Evolutionary conservation across 2,888 invertebrate genomes (phyloP).

Genomic region (Oscheius sp.): DNA sequence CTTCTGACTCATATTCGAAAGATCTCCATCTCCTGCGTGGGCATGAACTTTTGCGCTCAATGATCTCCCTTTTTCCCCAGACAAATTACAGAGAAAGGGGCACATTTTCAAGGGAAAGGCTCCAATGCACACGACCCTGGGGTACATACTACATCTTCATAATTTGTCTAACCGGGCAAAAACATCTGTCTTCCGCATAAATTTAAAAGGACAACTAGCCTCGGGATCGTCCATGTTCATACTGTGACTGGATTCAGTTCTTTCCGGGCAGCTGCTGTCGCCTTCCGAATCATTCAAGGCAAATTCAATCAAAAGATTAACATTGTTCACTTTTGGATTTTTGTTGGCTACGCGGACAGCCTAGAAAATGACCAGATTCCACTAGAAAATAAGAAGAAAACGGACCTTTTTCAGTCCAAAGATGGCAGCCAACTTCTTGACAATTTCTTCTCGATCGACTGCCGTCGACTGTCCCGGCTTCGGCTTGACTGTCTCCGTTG

Average conservation of each 20-base stretch:
- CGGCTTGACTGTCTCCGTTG: not conserved
- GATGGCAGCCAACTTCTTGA: slow-evolving; percentile 25
- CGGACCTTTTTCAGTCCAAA: slow-evolving; percentile 6
- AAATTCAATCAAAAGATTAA: slow-evolving; percentile 42
- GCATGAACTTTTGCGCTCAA: too few relatives aligned
- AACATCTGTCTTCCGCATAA: too few relatives aligned
- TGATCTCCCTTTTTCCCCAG: too few relatives aligned
- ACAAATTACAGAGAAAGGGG: too few relatives aligned
- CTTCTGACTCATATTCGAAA: too few relatives aligned
- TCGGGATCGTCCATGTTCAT: not conserved
- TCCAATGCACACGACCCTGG: too few relatives aligned
- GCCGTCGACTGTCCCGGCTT: not conserved
- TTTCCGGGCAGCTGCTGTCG: slow-evolving; percentile 22
- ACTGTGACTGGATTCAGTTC: slow-evolving; percentile 6
- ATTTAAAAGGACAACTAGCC: too few relatives aligned
- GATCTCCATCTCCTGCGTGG: too few relatives aligned
- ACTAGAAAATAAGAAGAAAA: not conserved
- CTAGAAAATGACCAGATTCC: not conserved
- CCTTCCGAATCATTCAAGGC: slow-evolving; percentile 31
- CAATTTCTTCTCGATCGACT: slow-evolving; percentile 8
- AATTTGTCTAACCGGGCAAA: too few relatives aligned
- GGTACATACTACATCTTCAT: too few relatives aligned
- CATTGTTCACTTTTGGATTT: slow-evolving; percentile 36
- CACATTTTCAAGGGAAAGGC: too few relatives aligned
- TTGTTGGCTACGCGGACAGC: slow-evolving; percentile 45